These are phyloP conservation scores for Syngnathus floridae DNA, from an alignment of 2,113 vertebrate species.

Conservation along the genomic window DNA sequence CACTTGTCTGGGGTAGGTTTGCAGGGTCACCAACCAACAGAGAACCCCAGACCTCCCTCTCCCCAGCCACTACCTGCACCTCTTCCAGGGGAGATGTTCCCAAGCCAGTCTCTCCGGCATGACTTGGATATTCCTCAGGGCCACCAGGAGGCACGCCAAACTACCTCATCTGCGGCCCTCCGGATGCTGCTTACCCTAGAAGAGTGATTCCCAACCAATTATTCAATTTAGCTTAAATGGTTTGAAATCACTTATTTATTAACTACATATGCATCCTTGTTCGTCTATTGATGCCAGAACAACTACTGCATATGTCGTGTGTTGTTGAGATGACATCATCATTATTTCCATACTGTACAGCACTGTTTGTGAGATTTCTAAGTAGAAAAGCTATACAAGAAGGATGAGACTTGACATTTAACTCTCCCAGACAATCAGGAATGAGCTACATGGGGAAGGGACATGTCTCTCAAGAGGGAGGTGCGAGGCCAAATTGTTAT, in stretches of 20 bases:
- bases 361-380: background rate
- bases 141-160: background rate
- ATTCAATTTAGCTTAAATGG: background rate
- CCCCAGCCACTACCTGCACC: background rate
- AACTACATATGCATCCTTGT: no score
- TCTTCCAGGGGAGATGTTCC: background rate
- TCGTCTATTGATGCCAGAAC: no score
- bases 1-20: background rate
- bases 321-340: no score
- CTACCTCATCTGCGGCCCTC: background rate
- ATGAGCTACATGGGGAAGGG: conserved; percentile 18
- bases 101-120: background rate
- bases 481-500: conserved; percentile 35
- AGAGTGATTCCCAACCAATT: background rate
- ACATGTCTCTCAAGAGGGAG: conserved; percentile 43
- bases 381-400: background rate
- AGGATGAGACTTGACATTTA: background rate
- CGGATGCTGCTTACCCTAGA: background rate
- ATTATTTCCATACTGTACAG: background rate
- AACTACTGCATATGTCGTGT: no score
- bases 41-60: background rate
- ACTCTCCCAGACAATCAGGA: background rate
- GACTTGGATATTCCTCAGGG: background rate
- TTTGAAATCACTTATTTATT: no score
- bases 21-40: background rate